Percentiles rank a stretch among this genome's conserved stretches.
These are phyloP conservation scores for Mactromeris polynyma DNA, from an alignment of 2,888 invertebrate genomes.

Conservation along the genomic window DNA sequence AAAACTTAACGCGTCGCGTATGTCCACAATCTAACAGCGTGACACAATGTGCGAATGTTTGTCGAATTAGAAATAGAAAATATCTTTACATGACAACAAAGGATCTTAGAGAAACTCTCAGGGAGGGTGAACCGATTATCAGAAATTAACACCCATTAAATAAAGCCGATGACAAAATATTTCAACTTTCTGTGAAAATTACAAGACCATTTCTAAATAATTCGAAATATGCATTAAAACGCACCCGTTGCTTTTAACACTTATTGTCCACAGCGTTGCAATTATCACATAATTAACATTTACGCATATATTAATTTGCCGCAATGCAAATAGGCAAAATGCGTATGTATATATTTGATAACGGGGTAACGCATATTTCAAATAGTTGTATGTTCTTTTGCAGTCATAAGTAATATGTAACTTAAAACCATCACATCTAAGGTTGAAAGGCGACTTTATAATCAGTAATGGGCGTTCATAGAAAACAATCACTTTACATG, in stretches of 20 bases:
- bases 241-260: background rate
- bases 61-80: background rate
- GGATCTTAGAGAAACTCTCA: background rate
- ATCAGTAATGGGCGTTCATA: background rate
- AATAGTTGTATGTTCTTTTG: background rate
- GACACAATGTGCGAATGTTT: constrained; percentile 34
- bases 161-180: background rate
- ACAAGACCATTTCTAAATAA: background rate
- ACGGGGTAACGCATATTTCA: background rate
- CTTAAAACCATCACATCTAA: background rate
- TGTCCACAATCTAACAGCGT: background rate
- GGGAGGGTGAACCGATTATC: background rate
- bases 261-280: background rate
- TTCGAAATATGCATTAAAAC: background rate
- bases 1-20: constrained; percentile 28
- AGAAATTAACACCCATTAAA: background rate
- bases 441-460: background rate
- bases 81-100: background rate
- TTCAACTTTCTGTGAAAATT: background rate
- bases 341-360: background rate
- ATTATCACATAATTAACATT: constrained; percentile 13
- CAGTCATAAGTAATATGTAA: background rate
- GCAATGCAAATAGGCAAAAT: background rate
- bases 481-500: background rate
- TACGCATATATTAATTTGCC: background rate